Base-by-base conservation (phyloP, 1,140 invertebrate species). In the Aphis craccivora region DNA sequence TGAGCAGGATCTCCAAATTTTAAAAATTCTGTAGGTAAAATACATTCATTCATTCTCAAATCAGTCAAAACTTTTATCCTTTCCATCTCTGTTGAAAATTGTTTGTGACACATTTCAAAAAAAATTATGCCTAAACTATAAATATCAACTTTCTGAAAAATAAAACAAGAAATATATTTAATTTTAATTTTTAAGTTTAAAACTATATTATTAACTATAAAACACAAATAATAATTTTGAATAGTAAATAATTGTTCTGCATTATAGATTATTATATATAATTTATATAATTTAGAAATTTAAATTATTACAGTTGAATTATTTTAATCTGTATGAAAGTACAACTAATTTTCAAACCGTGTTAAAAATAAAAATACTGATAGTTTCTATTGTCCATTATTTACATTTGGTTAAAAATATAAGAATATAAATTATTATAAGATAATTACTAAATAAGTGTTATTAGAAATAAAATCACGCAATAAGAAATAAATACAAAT, bases 31-130 rank as follows among this genome's bases (percentile, higher is more conserved):
- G 96, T 94, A 37, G 97, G 97, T 67, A 99, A 96, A 37, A 96
- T 95, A 81, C 98, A 97, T 76, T 97, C 96, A 94, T 96, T 95
- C 11, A 95, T 95, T 60, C 98, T 95, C 37, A 99, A 94, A 94
- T 96, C 96, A 48, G 96, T 95, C 37, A 99, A 95, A 35, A 99
- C 96, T 94, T 97, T 96, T 51, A 97, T 97, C 94, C 98, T 96
- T 95, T 99, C 99, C 97, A 99, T 99, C 53, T 96, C 97, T 0
- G 99, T 99, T 2, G 95, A 95, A 43, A 99, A 95, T 0, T 97
- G 97, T 86, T 96, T 97, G 95, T 98, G 98, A 94, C 97, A 98
- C 99, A 99, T 99, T 96, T 99, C 98, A 95, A 99, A 99, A 91
- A 99, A 96, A 93, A 99, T 98, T n/a, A 99, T 97, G 25, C 98